phyloP scores from a whole-genome alignment of 1,140 invertebrate species.

The Mylabris phalerata region DNA sequence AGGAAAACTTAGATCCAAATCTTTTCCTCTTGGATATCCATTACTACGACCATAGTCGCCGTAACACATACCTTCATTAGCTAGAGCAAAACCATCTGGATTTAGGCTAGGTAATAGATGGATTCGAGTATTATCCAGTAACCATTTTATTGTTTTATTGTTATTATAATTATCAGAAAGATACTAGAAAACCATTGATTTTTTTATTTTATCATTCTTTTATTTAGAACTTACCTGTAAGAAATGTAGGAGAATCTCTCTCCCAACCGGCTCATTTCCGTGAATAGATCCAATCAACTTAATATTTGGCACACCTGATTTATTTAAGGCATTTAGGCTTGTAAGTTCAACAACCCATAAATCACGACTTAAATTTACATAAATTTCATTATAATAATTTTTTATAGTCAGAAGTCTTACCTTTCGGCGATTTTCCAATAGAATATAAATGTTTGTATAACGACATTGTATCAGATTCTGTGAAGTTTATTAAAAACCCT shows the following conservation, averaged over 20 bases:
- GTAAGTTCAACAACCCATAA: conserved; percentile 57
- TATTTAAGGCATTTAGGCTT: conserved; percentile 35
- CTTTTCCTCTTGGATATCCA: no score
- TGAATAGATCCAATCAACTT: conserved; percentile 54
- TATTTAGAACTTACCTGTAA: conserved; percentile 39
- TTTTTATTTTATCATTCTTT: conserved; percentile 3
- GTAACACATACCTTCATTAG: conserved; percentile 41
- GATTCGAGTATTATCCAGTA: conserved; percentile 47
- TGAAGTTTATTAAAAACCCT: no score
- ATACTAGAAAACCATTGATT: conserved; percentile 40
- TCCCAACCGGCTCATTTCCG: conserved; percentile 50
- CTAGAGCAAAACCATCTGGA: conserved; percentile 46
- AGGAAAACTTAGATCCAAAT: no score
- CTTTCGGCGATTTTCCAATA: no score
- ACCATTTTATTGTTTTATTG: conserved; percentile 36
- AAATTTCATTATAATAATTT: no score
- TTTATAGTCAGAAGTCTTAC: no score
- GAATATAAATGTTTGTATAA: no score
- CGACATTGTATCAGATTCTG: no score
- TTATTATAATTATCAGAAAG: conserved; percentile 42
- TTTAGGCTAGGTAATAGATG: conserved; percentile 52
- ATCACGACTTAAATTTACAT: conserved; percentile 49
- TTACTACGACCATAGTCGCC: no score
- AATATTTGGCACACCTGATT: conserved; percentile 48
- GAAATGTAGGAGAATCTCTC: conserved; percentile 51